Conservation (phyloP, 1,140 invertebrate species). For the Euwallacea fornicatus region DNA sequence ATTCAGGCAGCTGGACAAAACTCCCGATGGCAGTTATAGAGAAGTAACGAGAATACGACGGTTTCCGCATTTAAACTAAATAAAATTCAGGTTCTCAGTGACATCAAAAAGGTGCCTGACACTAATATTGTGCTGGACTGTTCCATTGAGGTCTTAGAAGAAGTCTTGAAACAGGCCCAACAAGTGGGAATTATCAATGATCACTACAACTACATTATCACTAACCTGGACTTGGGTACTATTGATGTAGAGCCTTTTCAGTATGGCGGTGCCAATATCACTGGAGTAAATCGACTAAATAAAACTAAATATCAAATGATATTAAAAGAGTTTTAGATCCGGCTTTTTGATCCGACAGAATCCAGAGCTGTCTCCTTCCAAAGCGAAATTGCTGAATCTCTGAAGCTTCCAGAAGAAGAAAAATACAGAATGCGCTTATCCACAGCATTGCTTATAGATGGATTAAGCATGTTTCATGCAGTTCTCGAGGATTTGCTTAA, state of each 20-base stretch:
- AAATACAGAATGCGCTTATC: slow-evolving; percentile 46
- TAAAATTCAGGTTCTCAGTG: slow-evolving; percentile 34
- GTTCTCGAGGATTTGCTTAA: slow-evolving; percentile 64
- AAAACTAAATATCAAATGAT: neutral
- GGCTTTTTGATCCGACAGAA: slow-evolving; percentile 50
- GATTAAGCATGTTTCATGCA: slow-evolving; percentile 71
- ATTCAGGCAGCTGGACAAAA: slow-evolving; percentile 34
- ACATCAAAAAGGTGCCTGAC: slow-evolving; percentile 65
- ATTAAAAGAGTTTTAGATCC: slow-evolving; percentile 27
- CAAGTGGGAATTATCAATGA: slow-evolving; percentile 84
- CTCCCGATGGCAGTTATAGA: slow-evolving; percentile 22
- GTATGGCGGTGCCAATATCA: slow-evolving; percentile 85
- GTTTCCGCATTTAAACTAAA: neutral
- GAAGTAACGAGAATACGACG: neutral
- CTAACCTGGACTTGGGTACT: slow-evolving; percentile 77
- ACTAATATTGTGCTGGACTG: slow-evolving; percentile 80
- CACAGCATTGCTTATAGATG: slow-evolving; percentile 77
- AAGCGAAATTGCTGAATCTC: slow-evolving; percentile 8
- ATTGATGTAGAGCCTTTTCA: slow-evolving; percentile 79
- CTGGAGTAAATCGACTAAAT: slow-evolving; percentile 59
- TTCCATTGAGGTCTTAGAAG: slow-evolving; percentile 63
- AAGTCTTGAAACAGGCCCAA: slow-evolving; percentile 71
- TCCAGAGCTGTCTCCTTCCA: slow-evolving; percentile 38
- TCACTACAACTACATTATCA: slow-evolving; percentile 75
- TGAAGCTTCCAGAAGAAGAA: slow-evolving; percentile 17